These are phyloP conservation scores for Drosophila colorata DNA, from an alignment of 2,888 invertebrate species.

Conservation along the genomic window DNA sequence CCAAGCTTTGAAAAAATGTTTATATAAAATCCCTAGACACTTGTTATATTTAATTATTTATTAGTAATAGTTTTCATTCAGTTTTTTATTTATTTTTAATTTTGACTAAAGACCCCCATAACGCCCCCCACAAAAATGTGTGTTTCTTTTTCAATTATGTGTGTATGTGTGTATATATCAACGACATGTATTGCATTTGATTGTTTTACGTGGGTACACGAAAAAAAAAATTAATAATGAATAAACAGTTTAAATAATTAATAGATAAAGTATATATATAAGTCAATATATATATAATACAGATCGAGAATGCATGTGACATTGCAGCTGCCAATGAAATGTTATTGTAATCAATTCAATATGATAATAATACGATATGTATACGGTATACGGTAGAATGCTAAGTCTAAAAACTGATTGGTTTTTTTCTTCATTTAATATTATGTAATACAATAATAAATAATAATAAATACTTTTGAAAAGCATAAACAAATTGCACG, in stretches of 20 bases:
- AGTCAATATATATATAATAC: constrained; percentile 24
- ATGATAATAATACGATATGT: constrained; percentile 77
- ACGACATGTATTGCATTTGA: constrained; percentile 36
- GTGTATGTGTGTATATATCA: constrained; percentile 21
- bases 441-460: constrained; percentile 72
- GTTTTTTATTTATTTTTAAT: constrained; percentile 15
- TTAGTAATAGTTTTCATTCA: constrained; percentile 44
- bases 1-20: not conserved
- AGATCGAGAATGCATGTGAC: constrained; percentile 29
- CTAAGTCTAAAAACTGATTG: constrained; percentile 43
- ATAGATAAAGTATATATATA: constrained; percentile 18
- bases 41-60: constrained; percentile 12
- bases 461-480: constrained; percentile 77
- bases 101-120: constrained; percentile 40
- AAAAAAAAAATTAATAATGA: constrained; percentile 1
- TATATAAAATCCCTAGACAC: constrained; percentile 1
- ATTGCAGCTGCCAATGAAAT: constrained; percentile 46
- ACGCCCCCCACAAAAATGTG: constrained; percentile 24
- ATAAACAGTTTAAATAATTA: constrained; percentile 5
- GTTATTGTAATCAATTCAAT: constrained; percentile 32
- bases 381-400: constrained; percentile 30
- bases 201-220: constrained; percentile 34
- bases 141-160: constrained; percentile 8
- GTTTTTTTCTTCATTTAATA: constrained; percentile 23
- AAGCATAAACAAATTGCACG: constrained; percentile 80